These are phyloP conservation scores for Petrolisthes cinctipes DNA, from an alignment of 2,888 invertebrate genomes.

Conservation along the genomic window DNA sequence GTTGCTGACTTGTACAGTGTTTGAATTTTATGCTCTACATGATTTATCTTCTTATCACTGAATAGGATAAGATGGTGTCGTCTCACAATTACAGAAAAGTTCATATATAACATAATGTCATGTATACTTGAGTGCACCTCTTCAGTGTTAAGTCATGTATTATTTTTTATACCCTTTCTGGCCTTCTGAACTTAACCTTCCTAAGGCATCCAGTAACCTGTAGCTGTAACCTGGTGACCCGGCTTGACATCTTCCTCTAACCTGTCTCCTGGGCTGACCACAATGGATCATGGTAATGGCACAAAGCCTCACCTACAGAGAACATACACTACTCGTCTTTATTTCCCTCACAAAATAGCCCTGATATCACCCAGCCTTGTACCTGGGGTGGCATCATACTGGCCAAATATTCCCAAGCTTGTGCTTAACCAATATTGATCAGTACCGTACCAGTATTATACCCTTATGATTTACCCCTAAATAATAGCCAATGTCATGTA, in stretches of 20 bases:
- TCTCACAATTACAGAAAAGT: too few relatives aligned
- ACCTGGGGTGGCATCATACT: too few relatives aligned
- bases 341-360: too few relatives aligned
- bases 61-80: too few relatives aligned
- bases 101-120: background rate
- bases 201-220: conserved; percentile 30
- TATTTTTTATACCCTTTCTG: background rate
- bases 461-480: too few relatives aligned
- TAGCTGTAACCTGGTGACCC: conserved; percentile 28
- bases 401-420: too few relatives aligned
- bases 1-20: conserved; percentile 1
- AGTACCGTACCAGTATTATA: too few relatives aligned
- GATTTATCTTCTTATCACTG: background rate
- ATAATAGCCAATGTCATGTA: too few relatives aligned
- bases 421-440: too few relatives aligned
- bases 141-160: background rate
- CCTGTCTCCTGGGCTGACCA: background rate
- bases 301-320: too few relatives aligned
- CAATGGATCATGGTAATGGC: background rate
- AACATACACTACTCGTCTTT: too few relatives aligned
- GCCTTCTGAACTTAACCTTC: conserved; percentile 8
- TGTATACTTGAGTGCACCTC: background rate
- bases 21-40: conserved; percentile 9
- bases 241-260: conserved; percentile 24
- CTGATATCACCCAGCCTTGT: too few relatives aligned